Evolutionary conservation across 2,113 vertebrate genomes (phyloP).

Genomic region (Oryzias javanicus): DNA sequence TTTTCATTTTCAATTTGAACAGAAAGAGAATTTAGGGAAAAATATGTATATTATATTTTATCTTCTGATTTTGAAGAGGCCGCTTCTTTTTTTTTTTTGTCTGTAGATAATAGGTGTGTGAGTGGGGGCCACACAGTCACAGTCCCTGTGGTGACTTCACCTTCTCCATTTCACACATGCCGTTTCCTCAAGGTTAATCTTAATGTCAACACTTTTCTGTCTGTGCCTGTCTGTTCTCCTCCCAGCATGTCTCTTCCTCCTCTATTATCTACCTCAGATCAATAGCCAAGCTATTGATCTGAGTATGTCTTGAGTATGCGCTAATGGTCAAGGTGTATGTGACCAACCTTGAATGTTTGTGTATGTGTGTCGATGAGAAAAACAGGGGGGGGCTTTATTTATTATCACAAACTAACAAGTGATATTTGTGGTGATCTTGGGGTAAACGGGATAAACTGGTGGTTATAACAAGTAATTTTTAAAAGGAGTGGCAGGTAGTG

Average conservation of each 20-base stretch:
- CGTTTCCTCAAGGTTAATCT: constrained; percentile 50
- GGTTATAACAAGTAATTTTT: too few species aligned
- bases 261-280: constrained; percentile 52
- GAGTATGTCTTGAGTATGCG: constrained; percentile 64
- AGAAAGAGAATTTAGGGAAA: too few species aligned
- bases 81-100: background rate
- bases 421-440: too few species aligned
- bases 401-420: too few species aligned
- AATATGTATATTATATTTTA: too few species aligned
- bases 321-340: constrained; percentile 57
- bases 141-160: constrained; percentile 31
- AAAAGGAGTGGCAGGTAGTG: too few species aligned
- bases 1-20: too few species aligned
- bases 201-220: constrained; percentile 31
- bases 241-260: constrained; percentile 6
- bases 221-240: constrained; percentile 41
- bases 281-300: constrained; percentile 52
- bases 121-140: constrained; percentile 9
- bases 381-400: too few species aligned
- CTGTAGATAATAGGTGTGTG: constrained; percentile 6
- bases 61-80: background rate
- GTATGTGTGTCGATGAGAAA: constrained; percentile 1
- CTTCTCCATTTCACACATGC: constrained; percentile 19
- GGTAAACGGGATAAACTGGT: too few species aligned
- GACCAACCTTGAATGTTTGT: constrained; percentile 39